Evolutionary conservation across 2,797 vertebrate genomes (phyloP).

Genomic region (Enteromius thamalakanensis): DNA sequence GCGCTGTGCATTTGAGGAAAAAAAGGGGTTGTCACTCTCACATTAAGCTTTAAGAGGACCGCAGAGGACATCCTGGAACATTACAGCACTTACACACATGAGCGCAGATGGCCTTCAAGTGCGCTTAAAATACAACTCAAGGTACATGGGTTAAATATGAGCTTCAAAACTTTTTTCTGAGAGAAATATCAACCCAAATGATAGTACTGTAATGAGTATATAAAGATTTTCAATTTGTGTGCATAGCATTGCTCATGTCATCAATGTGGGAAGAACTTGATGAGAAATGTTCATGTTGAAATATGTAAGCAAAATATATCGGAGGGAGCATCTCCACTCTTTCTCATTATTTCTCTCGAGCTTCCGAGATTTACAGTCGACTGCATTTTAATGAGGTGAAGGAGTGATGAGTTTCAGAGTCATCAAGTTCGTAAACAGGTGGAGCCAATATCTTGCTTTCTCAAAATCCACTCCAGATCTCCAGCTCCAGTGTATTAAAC

Average conservation of each 20-base stretch:
- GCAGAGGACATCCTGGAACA: constrained; percentile 66
- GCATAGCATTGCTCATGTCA: neutral
- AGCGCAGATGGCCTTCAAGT: constrained; percentile 48
- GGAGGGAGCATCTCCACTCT: neutral
- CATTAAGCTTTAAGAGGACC: constrained; percentile 67
- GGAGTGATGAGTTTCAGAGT: constrained; percentile 35
- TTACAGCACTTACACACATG: constrained; percentile 55
- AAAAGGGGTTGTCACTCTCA: constrained; percentile 54
- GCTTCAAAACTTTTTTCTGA: no score
- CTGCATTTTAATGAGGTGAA: constrained; percentile 27
- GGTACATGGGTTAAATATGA: neutral
- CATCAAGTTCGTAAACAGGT: constrained; percentile 58
- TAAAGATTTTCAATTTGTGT: neutral
- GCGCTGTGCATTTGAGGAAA: constrained; percentile 61
- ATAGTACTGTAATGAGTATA: neutral
- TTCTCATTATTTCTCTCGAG: neutral
- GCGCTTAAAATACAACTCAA: constrained; percentile 29
- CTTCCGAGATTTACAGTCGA: neutral
- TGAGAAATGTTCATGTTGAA: neutral
- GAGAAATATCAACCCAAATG: neutral
- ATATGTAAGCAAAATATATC: neutral
- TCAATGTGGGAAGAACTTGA: neutral
- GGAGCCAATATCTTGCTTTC: constrained; percentile 45
- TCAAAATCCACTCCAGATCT: constrained; percentile 60
- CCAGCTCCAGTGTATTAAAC: constrained; percentile 59